Conservation (phyloP, 1,140 invertebrate genomes). For the Drosophila pruinosa region DNA sequence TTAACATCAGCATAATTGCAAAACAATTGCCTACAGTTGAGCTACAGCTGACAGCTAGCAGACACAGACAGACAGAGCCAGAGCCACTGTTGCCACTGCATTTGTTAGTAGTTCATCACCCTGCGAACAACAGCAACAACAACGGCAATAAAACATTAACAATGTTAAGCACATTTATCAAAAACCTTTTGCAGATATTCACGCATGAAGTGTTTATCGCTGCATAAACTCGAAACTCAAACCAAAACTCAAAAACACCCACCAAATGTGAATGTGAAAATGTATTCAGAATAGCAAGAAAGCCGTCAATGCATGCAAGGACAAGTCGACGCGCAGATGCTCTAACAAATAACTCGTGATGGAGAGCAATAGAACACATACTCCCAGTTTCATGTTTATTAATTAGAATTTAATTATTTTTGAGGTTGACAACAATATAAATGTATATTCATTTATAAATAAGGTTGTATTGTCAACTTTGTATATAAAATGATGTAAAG, state of each 20-base stretch:
- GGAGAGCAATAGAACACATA: too few species aligned
- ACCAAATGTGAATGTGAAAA: conserved; percentile 61
- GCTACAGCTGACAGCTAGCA: not conserved
- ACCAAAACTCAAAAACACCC: conserved; percentile 51
- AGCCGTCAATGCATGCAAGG: not conserved
- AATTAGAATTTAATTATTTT: too few species aligned
- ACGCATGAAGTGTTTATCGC: conserved; percentile 81
- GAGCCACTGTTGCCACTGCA: conserved; percentile 7
- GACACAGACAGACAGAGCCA: not conserved
- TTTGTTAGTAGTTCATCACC: conserved; percentile 64
- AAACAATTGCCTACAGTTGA: conserved; percentile 59
- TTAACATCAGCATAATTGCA: conserved; percentile 62
- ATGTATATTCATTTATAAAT: too few species aligned
- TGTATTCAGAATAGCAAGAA: conserved; percentile 50
- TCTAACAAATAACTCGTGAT: too few species aligned
- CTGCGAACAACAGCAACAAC: conserved; percentile 32
- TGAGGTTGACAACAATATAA: too few species aligned
- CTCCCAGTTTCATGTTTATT: too few species aligned
- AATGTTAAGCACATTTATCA: conserved; percentile 66
- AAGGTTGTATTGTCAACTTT: too few species aligned
- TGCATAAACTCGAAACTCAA: conserved; percentile 49
- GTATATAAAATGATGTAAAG: too few species aligned
- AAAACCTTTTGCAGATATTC: conserved; percentile 74
- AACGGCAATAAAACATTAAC: conserved; percentile 36
- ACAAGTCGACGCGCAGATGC: conserved; percentile 18